Conservation (phyloP, 2,113 vertebrate species). For the Callipepla squamata region DNA sequence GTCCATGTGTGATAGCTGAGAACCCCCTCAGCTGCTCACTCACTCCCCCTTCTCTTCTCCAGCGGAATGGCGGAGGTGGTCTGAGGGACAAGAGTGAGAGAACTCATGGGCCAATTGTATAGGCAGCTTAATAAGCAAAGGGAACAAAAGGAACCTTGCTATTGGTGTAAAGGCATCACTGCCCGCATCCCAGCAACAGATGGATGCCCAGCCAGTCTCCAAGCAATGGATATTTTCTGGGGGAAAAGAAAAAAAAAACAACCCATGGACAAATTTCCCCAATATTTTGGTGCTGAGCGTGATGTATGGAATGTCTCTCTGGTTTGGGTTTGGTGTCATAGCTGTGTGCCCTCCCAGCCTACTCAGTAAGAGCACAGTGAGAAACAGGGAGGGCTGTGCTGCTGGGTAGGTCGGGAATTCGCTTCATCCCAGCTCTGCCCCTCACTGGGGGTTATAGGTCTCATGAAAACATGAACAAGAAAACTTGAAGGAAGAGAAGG, state of each 20-base stretch:
- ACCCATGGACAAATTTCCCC: no score
- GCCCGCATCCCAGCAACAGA: neutral
- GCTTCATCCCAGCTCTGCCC: neutral
- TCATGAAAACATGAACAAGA: neutral
- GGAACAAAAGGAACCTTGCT: neutral
- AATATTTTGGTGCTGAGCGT: neutral
- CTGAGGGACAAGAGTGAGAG: neutral
- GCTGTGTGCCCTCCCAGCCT: neutral
- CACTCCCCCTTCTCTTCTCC: rapidly evolving
- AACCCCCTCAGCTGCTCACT: neutral
- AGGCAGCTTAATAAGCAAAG: neutral
- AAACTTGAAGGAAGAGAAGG: neutral
- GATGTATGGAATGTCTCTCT: neutral
- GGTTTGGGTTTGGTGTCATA: neutral
- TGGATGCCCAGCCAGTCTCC: neutral
- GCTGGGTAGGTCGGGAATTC: neutral
- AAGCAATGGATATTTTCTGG: neutral
- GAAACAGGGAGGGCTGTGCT: neutral
- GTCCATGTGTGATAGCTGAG: neutral
- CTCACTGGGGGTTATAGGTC: neutral
- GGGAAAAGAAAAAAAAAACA: neutral
- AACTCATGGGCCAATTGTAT: neutral
- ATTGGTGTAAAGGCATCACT: neutral
- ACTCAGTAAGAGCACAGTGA: neutral
- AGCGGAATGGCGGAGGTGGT: neutral